These are phyloP conservation scores for Nixonia krombeini DNA, from an alignment of 1,140 invertebrate genomes.

Conservation along the genomic window DNA sequence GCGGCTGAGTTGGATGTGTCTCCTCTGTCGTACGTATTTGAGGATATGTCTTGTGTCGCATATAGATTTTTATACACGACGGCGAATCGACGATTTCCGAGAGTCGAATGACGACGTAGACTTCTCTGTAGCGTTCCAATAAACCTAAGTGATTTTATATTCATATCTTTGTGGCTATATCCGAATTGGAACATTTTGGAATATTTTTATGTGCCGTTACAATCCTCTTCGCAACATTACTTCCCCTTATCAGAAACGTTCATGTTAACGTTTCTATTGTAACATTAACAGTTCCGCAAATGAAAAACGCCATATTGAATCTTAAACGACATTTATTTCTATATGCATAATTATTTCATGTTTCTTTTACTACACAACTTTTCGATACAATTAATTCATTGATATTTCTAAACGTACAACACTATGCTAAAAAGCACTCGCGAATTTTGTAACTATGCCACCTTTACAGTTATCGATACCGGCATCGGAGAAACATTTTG, in stretches of 20 bases:
- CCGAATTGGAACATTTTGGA: not conserved
- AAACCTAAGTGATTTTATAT: slow-evolving; percentile 1
- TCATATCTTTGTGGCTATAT: not conserved
- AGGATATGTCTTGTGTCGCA: not conserved
- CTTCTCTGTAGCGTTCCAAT: not conserved
- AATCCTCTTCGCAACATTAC: not conserved
- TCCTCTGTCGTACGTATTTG: not conserved
- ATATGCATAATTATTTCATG: no score
- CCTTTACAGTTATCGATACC: no score
- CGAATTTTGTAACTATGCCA: no score
- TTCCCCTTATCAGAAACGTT: not conserved
- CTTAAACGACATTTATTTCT: no score
- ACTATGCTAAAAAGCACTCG: no score
- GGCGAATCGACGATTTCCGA: not conserved
- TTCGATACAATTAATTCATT: no score
- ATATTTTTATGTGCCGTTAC: not conserved
- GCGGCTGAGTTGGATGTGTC: not conserved
- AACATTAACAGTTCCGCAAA: no score
- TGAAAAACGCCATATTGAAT: no score
- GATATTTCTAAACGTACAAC: no score
- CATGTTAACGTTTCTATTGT: no score
- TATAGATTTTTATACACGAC: slow-evolving; percentile 5
- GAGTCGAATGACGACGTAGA: not conserved
- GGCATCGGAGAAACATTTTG: no score
- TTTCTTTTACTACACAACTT: no score